These are phyloP conservation scores for Ctenomys sociabilis DNA, from an alignment of 2,113 vertebrate genomes.

Conservation along the genomic window DNA sequence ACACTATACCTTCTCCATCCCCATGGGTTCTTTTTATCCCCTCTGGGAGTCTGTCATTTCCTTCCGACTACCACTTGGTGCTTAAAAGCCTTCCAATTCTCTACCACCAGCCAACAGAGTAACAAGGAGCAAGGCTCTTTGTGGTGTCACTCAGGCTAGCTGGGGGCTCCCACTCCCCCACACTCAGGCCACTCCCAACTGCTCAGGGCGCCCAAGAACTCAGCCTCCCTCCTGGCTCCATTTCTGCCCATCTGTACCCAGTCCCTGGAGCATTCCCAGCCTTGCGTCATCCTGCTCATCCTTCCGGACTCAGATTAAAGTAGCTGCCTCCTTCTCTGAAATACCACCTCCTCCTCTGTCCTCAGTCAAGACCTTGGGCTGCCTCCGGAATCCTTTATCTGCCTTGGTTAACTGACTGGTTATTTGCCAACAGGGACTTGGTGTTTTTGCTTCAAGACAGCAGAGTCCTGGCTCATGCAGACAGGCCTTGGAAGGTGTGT, in stretches of 20 bases:
- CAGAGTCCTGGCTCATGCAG: neutral
- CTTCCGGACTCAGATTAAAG: constrained; percentile 7
- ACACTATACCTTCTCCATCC: neutral
- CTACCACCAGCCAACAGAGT: neutral
- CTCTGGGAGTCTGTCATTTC: neutral
- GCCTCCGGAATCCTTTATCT: neutral
- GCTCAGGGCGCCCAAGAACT: neutral
- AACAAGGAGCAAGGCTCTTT: neutral
- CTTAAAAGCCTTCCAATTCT: neutral
- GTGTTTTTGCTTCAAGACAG: constrained; percentile 19
- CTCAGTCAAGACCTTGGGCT: neutral
- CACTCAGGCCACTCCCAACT: neutral
- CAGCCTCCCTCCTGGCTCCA: neutral
- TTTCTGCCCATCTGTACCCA: neutral
- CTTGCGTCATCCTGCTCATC: neutral
- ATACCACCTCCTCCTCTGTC: neutral
- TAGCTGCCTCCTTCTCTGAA: neutral
- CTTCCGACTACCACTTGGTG: neutral
- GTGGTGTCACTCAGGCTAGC: too few species aligned
- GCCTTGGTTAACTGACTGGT: neutral
- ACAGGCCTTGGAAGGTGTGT: neutral
- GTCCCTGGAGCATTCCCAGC: neutral
- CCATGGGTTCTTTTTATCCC: neutral
- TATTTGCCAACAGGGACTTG: neutral
- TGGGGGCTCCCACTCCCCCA: neutral